These are phyloP conservation scores for Pemphigus obesinymphae DNA, from an alignment of 1,140 invertebrate genomes.

Conservation along the genomic window DNA sequence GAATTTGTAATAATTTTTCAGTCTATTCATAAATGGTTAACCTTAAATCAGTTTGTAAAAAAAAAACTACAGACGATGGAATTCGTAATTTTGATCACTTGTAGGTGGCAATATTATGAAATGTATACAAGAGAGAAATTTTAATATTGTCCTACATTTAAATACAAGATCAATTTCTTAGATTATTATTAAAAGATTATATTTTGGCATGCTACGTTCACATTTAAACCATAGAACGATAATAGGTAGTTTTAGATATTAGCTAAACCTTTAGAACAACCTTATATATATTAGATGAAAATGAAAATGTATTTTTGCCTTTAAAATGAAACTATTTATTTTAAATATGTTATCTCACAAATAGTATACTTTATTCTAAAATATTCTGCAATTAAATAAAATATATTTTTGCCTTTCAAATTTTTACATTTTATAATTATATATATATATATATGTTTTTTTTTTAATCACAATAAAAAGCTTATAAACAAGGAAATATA, in stretches of 20 bases:
- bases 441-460: background rate
- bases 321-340: conserved; percentile 24
- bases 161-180: background rate
- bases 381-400: background rate
- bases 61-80: background rate
- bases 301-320: conserved; percentile 4
- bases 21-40: conserved; percentile 24
- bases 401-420: background rate
- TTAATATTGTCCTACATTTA: background rate
- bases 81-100: conserved; percentile 21
- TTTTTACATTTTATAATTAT: background rate
- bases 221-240: background rate
- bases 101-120: background rate
- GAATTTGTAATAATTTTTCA: conserved; percentile 27
- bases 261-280: conserved; percentile 15
- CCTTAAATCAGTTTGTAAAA: background rate
- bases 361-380: background rate
- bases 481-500: background rate
- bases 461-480: background rate
- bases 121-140: background rate
- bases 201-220: conserved; percentile 31
- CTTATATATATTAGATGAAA: background rate
- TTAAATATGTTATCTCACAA: background rate
- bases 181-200: background rate
- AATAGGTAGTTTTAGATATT: conserved; percentile 16